Percentiles rank a stretch among this genome's conserved stretches.
Evolutionary conservation across 2,113 vertebrate genomes (phyloP).

Genomic region (Amblyornis subalaris): DNA sequence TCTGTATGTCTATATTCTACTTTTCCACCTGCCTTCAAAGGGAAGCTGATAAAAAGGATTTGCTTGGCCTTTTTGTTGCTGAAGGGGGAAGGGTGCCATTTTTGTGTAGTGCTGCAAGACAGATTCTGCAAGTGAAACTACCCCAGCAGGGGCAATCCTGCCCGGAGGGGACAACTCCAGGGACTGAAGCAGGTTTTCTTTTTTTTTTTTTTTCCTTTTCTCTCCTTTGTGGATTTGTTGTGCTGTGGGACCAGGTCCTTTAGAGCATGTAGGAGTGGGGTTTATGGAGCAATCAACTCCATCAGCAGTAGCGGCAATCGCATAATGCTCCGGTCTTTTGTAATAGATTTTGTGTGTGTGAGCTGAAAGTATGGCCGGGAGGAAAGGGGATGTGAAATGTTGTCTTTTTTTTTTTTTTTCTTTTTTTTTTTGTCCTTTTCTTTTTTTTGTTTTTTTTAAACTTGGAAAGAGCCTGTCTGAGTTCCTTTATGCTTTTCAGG

Average conservation of each 20-base stretch:
- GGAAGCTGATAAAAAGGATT: constrained; percentile 40
- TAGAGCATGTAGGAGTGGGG: background rate
- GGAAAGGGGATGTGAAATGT: background rate
- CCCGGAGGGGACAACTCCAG: background rate
- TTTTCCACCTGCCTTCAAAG: constrained; percentile 44
- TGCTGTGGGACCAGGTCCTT: background rate
- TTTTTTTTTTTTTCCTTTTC: background rate
- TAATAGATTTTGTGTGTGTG: background rate
- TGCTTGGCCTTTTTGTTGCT: constrained; percentile 35
- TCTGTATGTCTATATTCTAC: background rate
- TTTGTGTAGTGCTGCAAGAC: background rate
- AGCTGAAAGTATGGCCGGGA: background rate
- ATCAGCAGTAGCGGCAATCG: rapidly evolving
- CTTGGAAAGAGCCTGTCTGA: background rate
- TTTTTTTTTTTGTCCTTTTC: background rate
- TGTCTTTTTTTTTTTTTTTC: background rate
- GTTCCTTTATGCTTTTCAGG: constrained; percentile 28
- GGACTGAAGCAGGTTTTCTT: background rate
- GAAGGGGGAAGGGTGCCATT: background rate
- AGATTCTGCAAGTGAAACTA: constrained; percentile 27
- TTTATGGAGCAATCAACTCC: constrained; percentile 4
- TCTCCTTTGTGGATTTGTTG: background rate
- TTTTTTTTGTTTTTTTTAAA: background rate
- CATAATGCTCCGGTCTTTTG: background rate
- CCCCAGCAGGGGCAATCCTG: background rate